Evolutionary conservation across 2,113 vertebrate genomes (phyloP).

Genomic region (Callaeas wilsoni): DNA sequence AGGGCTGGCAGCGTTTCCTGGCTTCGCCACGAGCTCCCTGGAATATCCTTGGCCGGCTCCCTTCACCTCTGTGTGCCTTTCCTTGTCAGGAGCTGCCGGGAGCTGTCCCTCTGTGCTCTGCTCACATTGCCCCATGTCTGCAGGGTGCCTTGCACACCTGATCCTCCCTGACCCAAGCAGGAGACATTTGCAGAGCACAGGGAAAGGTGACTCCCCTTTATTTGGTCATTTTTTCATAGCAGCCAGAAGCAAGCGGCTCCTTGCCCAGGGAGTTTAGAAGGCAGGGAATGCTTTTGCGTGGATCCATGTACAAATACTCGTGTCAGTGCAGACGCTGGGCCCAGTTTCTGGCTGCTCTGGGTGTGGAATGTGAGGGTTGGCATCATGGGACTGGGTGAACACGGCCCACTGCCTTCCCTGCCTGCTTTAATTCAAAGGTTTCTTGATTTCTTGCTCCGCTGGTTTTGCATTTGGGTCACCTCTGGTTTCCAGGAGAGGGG

Average conservation of each 20-base stretch:
- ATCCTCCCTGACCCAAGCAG: neutral
- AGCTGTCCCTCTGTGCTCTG: neutral
- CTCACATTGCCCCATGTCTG: neutral
- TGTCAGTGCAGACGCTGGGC: neutral
- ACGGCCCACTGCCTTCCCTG: neutral
- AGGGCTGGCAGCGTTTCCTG: conserved; percentile 48
- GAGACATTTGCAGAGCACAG: neutral
- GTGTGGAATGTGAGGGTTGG: neutral
- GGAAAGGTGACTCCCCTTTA: neutral
- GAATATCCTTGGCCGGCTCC: conserved; percentile 23
- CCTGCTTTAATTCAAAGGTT: neutral
- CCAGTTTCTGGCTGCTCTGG: neutral
- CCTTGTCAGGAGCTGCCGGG: neutral
- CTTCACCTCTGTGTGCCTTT: conserved; percentile 23
- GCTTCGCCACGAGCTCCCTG: conserved; percentile 36
- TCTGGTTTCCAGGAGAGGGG: neutral
- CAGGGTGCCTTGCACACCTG: neutral
- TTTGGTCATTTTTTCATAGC: neutral
- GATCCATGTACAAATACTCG: neutral
- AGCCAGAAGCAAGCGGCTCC: neutral
- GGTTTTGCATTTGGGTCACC: neutral
- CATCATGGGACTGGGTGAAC: neutral
- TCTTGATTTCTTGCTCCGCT: neutral
- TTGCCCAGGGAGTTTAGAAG: neutral
- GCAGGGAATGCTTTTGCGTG: neutral